Base-by-base conservation (phyloP, 2,797 vertebrate genomes). In the Schizopygopsis malacanthus region DNA sequence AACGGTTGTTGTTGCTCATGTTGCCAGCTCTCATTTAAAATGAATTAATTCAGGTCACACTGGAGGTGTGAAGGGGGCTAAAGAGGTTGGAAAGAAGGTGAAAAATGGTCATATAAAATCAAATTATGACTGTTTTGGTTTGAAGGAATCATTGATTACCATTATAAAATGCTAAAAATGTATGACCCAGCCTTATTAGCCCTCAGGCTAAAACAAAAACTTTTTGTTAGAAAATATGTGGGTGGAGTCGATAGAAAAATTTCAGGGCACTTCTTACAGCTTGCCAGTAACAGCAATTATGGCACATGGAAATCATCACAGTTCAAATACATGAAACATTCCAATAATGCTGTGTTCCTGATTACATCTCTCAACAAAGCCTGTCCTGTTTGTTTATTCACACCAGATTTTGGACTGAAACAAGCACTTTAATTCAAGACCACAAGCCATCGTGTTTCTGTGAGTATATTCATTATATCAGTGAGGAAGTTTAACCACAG, bases 381-480 rank as follows among this genome's bases (percentile, higher is more conserved):
- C 79, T n/a, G 47, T 81, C 50, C 82, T 78, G 82, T 71, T 76
- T 84, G 69, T 79, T 77, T 84, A 70, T 87, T 69, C 79, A 69
- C 83, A 59, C 20, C 73, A 76, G 70, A 81, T 75, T 80, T 81
- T 80, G 54, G 65, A 85, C n/a, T 20, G 50, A 59, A 77, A 79
- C 52, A 86, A 56, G 82, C 59, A 72, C 50, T 87, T 84, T 87
- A 85, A 83, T 84, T 87, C 86, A 75, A 79, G 82, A 84, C 86
- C 86, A 71, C 81, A 73, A 85, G 84, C 61, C 86, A 85, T 85
- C 84, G 82, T 87, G 87, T 87, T 81, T 83, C 82, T 63, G 86
- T 59, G 73, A 89, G 86, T 75, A 87, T 79, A 88, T 87, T 89
- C 84, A 89, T 89, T 89, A 90, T 85, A 89, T 85, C 84, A 76